These are phyloP conservation scores for Agrotis ipsilon DNA, from an alignment of 2,888 invertebrate genomes.

Conservation along the genomic window DNA sequence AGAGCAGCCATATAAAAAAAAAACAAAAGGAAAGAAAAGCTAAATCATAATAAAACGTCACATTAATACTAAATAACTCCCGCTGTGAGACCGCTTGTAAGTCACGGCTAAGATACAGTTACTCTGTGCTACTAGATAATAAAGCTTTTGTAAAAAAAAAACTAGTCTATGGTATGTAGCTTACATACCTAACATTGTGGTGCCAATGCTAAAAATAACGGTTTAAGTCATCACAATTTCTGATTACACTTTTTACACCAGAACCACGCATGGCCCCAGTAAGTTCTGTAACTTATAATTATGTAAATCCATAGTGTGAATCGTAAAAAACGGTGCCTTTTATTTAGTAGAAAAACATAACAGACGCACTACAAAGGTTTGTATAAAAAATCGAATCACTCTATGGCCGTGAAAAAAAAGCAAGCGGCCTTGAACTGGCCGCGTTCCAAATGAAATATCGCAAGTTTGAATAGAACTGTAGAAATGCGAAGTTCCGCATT, in stretches of 20 bases:
- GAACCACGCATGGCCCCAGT: neutral
- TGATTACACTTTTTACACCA: neutral
- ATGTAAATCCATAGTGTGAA: neutral
- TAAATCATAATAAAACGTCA: constrained; percentile 56
- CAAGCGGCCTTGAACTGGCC: constrained; percentile 16
- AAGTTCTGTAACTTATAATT: neutral
- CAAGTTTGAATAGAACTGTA: neutral
- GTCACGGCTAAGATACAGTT: constrained; percentile 49
- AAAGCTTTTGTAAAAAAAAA: constrained; percentile 23
- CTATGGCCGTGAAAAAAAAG: constrained; percentile 4
- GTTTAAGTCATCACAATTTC: neutral
- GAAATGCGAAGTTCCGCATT: constrained; percentile 23
- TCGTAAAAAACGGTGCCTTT: neutral
- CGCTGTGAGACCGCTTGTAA: constrained; percentile 52
- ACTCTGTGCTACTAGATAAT: constrained; percentile 29
- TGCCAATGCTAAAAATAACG: neutral
- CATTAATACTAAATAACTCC: constrained; percentile 54
- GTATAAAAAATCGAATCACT: constrained; percentile 5
- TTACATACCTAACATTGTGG: neutral
- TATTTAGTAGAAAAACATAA: neutral
- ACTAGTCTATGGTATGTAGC: constrained; percentile 4
- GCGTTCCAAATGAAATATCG: constrained; percentile 32
- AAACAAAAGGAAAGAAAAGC: constrained; percentile 13
- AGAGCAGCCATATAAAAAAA: constrained; percentile 3
- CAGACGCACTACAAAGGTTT: neutral